A percentile compares a stretch with the other conserved stretches of the same genome.
phyloP scores from a whole-genome alignment of 2,888 invertebrate species.

The Ashinkailepas kermadecensis region DNA sequence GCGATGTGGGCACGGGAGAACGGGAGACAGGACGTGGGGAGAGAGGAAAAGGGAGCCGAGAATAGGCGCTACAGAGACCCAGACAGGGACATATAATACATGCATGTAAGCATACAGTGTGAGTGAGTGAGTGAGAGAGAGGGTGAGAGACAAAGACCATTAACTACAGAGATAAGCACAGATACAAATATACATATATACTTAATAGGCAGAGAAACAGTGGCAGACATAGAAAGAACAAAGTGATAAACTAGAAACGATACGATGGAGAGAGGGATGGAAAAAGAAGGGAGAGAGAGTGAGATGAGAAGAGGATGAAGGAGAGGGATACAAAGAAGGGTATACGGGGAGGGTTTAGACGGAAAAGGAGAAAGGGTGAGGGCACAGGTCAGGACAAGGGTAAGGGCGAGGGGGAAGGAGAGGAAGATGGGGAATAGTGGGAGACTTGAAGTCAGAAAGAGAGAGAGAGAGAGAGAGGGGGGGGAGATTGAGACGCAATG shows the following conservation, averaged over 20 bases:
- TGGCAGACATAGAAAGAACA: neutral
- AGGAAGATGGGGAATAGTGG: neutral
- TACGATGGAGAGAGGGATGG: neutral
- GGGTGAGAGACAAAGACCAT: too few relatives aligned
- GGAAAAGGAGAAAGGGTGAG: neutral
- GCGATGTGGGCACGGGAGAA: too few relatives aligned
- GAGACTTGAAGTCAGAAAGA: neutral
- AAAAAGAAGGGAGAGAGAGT: slow-evolving; percentile 7
- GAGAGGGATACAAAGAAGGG: slow-evolving; percentile 10
- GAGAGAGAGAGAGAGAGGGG: slow-evolving; percentile 10
- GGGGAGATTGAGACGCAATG: neutral
- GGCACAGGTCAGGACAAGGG: neutral
- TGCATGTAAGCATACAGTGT: too few relatives aligned
- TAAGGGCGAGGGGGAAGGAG: neutral
- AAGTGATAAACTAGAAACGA: neutral
- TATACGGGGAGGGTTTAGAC: neutral
- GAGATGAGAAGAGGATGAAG: neutral
- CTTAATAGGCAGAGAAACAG: neutral
- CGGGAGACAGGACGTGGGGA: too few relatives aligned
- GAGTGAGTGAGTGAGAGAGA: too few relatives aligned
- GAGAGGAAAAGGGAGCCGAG: too few relatives aligned
- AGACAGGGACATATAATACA: too few relatives aligned
- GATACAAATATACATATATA: too few relatives aligned
- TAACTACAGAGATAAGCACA: too few relatives aligned
- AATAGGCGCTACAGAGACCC: too few relatives aligned